Evolutionary conservation across 2,797 vertebrate genomes (phyloP).

Genomic region (Gymnoscopelus braueri): DNA sequence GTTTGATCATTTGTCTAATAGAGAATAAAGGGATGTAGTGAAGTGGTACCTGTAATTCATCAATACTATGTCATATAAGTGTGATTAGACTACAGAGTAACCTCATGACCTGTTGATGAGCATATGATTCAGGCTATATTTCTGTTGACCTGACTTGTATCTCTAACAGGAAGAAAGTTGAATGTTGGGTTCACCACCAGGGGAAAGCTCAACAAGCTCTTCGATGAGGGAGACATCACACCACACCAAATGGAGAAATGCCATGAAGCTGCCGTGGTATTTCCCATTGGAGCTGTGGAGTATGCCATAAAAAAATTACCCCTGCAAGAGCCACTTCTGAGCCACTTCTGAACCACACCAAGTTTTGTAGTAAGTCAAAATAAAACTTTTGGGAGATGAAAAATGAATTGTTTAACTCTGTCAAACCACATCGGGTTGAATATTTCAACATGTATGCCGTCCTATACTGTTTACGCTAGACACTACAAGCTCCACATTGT

Average conservation of each 20-base stretch:
- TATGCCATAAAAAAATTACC: constrained; percentile 23
- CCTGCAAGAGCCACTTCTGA: constrained; percentile 13
- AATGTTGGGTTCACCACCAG: constrained; percentile 27
- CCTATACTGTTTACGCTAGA: too few species aligned
- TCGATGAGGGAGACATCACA: constrained; percentile 14
- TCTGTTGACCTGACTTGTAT: constrained; percentile 21
- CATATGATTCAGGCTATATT: not conserved
- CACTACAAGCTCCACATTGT: too few species aligned
- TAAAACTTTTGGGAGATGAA: too few species aligned
- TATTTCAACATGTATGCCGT: too few species aligned
- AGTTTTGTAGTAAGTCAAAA: too few species aligned
- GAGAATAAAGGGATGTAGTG: too few species aligned
- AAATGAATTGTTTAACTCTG: too few species aligned
- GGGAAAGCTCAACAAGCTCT: constrained; percentile 18
- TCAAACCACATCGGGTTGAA: too few species aligned
- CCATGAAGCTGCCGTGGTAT: constrained; percentile 16
- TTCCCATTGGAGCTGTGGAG: not conserved
- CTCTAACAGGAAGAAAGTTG: constrained; percentile 29
- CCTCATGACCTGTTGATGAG: too few species aligned
- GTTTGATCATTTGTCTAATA: too few species aligned
- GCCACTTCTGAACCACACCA: constrained; percentile 14
- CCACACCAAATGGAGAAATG: constrained; percentile 17
- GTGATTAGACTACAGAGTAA: too few species aligned
- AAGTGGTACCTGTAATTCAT: too few species aligned
- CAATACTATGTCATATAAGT: not conserved